Evolutionary conservation across 2,797 vertebrate species (phyloP), one percentile per base, ranked within the genome.

Genomic region (Ibycter americanus): DNA sequence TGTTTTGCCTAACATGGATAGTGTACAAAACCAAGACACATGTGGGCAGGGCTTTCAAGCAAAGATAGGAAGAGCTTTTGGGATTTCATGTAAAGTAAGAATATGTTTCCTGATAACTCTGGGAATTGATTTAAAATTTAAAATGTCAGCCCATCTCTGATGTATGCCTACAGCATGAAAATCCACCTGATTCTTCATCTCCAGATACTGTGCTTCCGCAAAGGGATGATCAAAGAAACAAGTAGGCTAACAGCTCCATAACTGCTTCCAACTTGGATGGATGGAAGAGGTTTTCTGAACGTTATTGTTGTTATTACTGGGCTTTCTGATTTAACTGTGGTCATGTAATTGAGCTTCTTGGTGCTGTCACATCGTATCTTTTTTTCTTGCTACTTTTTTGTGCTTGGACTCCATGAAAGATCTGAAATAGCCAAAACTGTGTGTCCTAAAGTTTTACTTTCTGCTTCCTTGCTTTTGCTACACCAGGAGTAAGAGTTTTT

Each of bases 41-140:
- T 26, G 55, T 85, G 86, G 91, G 83, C 74, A 93, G 73, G 36
- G 70, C 87, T 94, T 92, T 89, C 87, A 51, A 78, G 67, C 25
- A 47, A 68, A 85, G 78, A 61, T 4, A 72, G 54, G 31, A 86
- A 49, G 63, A 77, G 27, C 86, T 87, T 87, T 78, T 4, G 93
- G 74, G 90, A 95, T 80, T 96, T 92, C 44, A 18, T 61, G 17
- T 54, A 15, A 87, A 85, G 55, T 59, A 72, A 81, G 88, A 81
- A 61, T 11, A 22, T 25, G 40, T 84, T 96, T 89, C 71, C 0
- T 0, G 49, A 29, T 61, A 87, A 85, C 83, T 90, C 67, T 94
- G 85, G 74, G 95, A 92, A 91, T 84, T 89, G 36, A 90, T 93
- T 82, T 87, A 71, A 89, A 87, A 83, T 80, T 46, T 79, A 54